Base-by-base conservation (phyloP, 2,113 vertebrate genomes). In the Dasyprocta punctata region DNA sequence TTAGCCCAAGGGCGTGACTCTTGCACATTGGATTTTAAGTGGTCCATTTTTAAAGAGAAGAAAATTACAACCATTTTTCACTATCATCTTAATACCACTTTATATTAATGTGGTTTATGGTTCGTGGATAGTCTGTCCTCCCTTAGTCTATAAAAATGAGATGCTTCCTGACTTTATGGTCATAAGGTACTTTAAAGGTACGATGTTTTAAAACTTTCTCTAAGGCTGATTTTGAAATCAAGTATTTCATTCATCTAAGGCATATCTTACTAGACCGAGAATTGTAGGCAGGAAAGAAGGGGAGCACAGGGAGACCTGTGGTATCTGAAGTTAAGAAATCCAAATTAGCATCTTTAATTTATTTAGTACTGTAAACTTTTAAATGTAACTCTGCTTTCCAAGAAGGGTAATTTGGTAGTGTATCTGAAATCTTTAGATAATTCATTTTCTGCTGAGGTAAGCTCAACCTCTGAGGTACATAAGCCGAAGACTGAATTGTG, bases 11-110 rank as follows among this genome's bases (percentile, higher is more conserved):
- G 19, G 33, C 84, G 22, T 92, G 58, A 52, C 54, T 81, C 44
- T 82, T 65, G 65, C 47, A 94, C 58, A 56, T 41, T 63, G 44
- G 28, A 58, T 83, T 95, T 94, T 81, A 92, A 94, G 54, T 96
- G 75, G 47, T 28, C 44, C 30, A 1, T 65, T 85, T 92, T 88
- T 52, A 49, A 94, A 94, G 17, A 83, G 78, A 71, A 82, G 38
- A 54, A 65, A 65, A 61, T 82, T 58, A 0, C 17, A 90, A 3
- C 52, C 75, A 65, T 88, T 86, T 91, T 92, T 86, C 44, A 86
- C 49, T 85, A 33, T 81, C 73, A 7, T 92, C 65, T 89, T 52
- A 54, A 36, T 92, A 33, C 12, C 10, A 13, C 86, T 86, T 93
- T 93, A 60, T 61, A 44, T 41, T 65, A n/a, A 85, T 87, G 36